Conservation (phyloP, 2,113 vertebrate species). For the Sapajus apella region DNA sequence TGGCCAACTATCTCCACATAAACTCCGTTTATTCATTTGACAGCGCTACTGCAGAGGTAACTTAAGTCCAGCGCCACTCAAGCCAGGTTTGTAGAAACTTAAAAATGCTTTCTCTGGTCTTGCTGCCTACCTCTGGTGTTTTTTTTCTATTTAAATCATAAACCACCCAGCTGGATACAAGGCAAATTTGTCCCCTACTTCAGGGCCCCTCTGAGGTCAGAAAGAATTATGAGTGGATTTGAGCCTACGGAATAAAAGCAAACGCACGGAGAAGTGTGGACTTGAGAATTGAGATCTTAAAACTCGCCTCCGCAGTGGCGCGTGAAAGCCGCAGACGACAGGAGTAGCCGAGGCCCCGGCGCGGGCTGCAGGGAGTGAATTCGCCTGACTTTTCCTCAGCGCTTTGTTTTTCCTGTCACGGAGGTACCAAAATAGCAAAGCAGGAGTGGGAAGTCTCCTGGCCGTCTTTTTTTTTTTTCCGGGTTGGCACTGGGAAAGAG, state of each 20-base stretch:
- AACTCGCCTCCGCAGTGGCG: background rate
- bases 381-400: background rate
- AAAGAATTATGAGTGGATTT: background rate
- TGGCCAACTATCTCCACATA: background rate
- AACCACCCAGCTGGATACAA: background rate
- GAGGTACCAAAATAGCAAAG: background rate
- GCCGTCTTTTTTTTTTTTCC: background rate
- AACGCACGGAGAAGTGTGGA: accelerated
- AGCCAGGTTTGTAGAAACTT: background rate
- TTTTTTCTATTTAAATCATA: background rate
- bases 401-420: slow-evolving; percentile 14
- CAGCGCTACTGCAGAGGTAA: background rate
- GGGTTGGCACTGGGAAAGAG: background rate
- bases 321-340: background rate
- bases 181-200: background rate
- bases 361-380: background rate
- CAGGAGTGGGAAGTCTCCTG: background rate
- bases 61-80: background rate
- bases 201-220: background rate
- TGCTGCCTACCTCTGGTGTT: too few relatives aligned
- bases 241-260: background rate
- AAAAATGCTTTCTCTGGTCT: background rate
- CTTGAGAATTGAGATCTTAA: background rate
- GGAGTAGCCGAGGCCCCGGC: background rate
- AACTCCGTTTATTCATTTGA: background rate